These are phyloP conservation scores for Trichoplusia ni DNA, from an alignment of 1,140 invertebrate species.

Conservation along the genomic window DNA sequence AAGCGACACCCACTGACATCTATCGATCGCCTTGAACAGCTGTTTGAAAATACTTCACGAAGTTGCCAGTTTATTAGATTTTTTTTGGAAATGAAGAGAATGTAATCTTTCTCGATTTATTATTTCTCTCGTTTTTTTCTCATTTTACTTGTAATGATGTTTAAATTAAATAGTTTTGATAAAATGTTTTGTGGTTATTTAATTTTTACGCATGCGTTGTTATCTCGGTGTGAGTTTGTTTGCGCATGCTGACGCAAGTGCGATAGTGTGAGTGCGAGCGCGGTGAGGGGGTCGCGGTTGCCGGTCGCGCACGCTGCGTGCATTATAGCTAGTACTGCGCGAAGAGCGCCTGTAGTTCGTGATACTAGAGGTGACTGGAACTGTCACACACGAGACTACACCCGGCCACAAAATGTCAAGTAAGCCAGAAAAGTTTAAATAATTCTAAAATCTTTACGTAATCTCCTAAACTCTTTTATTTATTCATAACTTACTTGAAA, in stretches of 20 bases:
- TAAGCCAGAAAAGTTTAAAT: conserved; percentile 41
- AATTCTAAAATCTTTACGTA: not conserved
- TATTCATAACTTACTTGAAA: not conserved
- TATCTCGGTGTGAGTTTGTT: conserved; percentile 30
- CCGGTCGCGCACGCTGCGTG: conserved; percentile 58
- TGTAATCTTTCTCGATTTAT: not conserved
- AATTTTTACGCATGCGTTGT: conserved; percentile 22
- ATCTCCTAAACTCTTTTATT: not conserved
- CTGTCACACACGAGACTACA: conserved; percentile 72
- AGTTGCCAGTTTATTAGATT: conserved; percentile 53
- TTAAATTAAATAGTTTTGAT: too few relatives aligned
- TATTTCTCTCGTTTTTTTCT: not conserved
- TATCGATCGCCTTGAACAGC: conserved; percentile 75
- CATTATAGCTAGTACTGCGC: conserved; percentile 68
- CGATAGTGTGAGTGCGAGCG: conserved; percentile 30
- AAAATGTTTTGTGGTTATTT: not conserved
- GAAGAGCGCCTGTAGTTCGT: conserved; percentile 69
- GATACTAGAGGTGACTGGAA: conserved; percentile 66
- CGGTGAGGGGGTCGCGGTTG: conserved; percentile 51
- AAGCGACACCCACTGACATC: conserved; percentile 78
- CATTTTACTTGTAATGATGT: conserved; percentile 1
- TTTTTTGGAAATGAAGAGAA: not conserved
- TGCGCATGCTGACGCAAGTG: conserved; percentile 35
- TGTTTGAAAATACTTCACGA: conserved; percentile 42
- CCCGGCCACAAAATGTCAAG: conserved; percentile 77